Evolutionary conservation across 2,797 vertebrate species (phyloP).

Genomic region (Kryptopterus vitreolus): DNA sequence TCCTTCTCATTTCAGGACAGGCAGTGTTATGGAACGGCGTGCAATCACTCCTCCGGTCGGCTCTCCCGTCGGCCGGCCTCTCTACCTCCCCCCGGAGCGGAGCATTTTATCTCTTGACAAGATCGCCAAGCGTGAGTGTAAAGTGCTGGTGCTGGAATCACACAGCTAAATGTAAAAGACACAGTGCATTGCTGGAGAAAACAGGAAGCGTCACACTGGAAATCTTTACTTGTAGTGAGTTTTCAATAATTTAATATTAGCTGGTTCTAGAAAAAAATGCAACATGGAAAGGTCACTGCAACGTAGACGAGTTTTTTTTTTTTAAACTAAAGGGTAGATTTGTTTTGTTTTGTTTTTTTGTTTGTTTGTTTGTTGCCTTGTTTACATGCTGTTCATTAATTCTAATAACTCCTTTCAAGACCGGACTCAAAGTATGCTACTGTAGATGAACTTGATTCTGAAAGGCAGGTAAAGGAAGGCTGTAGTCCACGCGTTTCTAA

Average conservation of each 20-base stretch:
- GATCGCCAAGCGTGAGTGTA: slow-evolving; percentile 94
- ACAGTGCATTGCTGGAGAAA: neutral
- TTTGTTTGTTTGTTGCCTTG: slow-evolving; percentile 29
- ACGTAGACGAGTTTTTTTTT: slow-evolving; percentile 8
- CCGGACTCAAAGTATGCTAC: slow-evolving; percentile 18
- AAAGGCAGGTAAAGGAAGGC: slow-evolving; percentile 24
- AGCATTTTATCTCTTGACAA: slow-evolving; percentile 89
- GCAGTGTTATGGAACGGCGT: slow-evolving; percentile 91
- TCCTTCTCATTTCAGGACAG: slow-evolving; percentile 74
- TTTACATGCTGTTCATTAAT: slow-evolving; percentile 45
- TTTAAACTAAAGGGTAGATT: neutral
- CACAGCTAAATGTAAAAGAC: slow-evolving; percentile 55
- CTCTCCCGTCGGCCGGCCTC: slow-evolving; percentile 85
- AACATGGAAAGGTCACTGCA: slow-evolving; percentile 2
- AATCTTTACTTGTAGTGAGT: slow-evolving; percentile 21
- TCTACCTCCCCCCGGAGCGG: slow-evolving; percentile 86
- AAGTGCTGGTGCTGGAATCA: slow-evolving; percentile 86
- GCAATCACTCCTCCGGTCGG: slow-evolving; percentile 92
- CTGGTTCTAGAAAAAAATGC: slow-evolving; percentile 2
- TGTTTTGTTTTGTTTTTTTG: neutral
- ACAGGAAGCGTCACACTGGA: slow-evolving; percentile 10
- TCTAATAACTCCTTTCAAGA: slow-evolving; percentile 20
- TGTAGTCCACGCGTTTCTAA: slow-evolving; percentile 21
- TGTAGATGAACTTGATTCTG: slow-evolving; percentile 11
- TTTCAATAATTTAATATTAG: slow-evolving; percentile 13